Conservation (phyloP, 2,888 invertebrate species). For the Drosophila anomelani region DNA sequence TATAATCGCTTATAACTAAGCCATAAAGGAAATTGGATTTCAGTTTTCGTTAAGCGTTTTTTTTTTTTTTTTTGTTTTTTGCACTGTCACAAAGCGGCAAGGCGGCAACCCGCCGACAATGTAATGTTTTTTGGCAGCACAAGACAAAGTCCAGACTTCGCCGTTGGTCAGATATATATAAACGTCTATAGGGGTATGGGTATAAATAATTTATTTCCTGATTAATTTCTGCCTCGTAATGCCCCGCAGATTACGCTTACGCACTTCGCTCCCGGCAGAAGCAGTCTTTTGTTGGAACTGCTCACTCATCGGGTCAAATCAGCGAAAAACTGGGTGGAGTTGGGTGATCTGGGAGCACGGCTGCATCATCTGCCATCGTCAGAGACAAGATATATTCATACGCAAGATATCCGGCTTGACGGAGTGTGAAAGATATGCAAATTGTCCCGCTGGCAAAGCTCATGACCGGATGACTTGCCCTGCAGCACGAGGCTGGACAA, state of each 20-base stretch:
- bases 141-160: slow-evolving; percentile 34
- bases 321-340: slow-evolving; percentile 9
- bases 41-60: slow-evolving; percentile 19
- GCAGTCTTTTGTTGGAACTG: slow-evolving; percentile 41
- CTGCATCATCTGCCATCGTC: slow-evolving; percentile 21
- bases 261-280: slow-evolving; percentile 27
- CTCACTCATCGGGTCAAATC: slow-evolving; percentile 49
- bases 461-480: slow-evolving; percentile 35
- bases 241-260: slow-evolving; percentile 42
- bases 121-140: slow-evolving; percentile 25
- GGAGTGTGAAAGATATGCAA: slow-evolving; percentile 45
- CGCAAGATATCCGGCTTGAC: slow-evolving; percentile 36
- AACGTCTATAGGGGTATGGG: slow-evolving; percentile 13
- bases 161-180: slow-evolving; percentile 4
- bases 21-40: slow-evolving; percentile 47
- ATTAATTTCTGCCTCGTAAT: slow-evolving; percentile 67
- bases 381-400: slow-evolving; percentile 7
- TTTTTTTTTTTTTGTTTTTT: slow-evolving; percentile 8
- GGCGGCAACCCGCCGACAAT: slow-evolving; percentile 9
- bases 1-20: slow-evolving; percentile 45
- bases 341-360: slow-evolving; percentile 26
- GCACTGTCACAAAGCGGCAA: slow-evolving; percentile 34
- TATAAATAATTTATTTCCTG: slow-evolving; percentile 72
- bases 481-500: slow-evolving; percentile 20
- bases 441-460: slow-evolving; percentile 41